phyloP scores from a whole-genome alignment of 2,797 vertebrate genomes.

The Pygocentrus nattereri region DNA sequence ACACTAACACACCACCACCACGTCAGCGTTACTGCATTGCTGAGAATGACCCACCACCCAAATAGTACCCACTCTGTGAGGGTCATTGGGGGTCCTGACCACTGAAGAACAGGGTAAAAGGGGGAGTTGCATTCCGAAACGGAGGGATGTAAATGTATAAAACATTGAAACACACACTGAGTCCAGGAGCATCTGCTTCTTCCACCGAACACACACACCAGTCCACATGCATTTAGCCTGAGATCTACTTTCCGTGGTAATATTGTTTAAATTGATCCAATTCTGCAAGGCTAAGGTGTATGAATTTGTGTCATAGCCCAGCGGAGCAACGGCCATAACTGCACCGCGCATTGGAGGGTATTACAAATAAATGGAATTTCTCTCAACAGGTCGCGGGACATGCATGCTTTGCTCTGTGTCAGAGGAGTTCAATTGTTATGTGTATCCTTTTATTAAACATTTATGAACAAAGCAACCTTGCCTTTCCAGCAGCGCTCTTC shows the following conservation, averaged over 20 bases:
- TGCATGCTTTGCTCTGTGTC: slow-evolving; percentile 20
- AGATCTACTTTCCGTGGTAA: slow-evolving; percentile 53
- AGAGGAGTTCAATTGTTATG: slow-evolving; percentile 57
- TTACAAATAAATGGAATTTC: slow-evolving; percentile 53
- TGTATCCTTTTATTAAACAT: slow-evolving; percentile 64
- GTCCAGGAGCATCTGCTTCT: slow-evolving; percentile 27
- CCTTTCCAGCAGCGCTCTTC: slow-evolving; percentile 38
- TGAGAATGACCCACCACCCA: too few species aligned
- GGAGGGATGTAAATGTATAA: neutral
- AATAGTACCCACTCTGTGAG: too few species aligned
- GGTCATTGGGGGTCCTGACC: too few species aligned
- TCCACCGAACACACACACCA: slow-evolving; percentile 27
- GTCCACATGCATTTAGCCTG: slow-evolving; percentile 45
- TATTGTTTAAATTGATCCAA: slow-evolving; percentile 56
- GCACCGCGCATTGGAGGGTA: slow-evolving; percentile 27
- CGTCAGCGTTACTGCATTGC: too few species aligned
- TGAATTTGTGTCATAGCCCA: slow-evolving; percentile 55
- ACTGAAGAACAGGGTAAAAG: too few species aligned
- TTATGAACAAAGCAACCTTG: slow-evolving; percentile 60
- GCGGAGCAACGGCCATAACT: slow-evolving; percentile 36
- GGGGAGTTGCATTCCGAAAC: neutral
- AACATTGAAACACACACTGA: neutral
- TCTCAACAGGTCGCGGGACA: slow-evolving; percentile 41
- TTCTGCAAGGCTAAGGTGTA: slow-evolving; percentile 53
- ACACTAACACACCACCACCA: too few species aligned